These are phyloP conservation scores for Fregetta grallaria DNA, from an alignment of 2,113 vertebrate genomes.

Conservation along the genomic window DNA sequence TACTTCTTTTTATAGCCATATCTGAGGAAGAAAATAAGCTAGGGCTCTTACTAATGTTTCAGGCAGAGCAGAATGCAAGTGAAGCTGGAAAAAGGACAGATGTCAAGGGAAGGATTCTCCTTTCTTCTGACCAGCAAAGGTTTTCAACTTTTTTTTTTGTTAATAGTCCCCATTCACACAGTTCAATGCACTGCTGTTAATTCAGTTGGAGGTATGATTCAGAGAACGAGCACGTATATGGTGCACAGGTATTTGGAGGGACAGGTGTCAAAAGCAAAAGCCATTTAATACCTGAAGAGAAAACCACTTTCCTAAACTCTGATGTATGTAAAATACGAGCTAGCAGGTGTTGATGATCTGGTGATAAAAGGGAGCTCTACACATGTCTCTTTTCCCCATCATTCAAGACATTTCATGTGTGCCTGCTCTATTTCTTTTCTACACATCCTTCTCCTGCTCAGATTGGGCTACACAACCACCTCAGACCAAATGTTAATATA, in stretches of 20 bases:
- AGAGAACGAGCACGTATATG: neutral
- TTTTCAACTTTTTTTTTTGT: neutral
- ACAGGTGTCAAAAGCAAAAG: neutral
- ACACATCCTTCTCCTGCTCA: neutral
- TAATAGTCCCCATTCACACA: neutral
- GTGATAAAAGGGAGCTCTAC: neutral
- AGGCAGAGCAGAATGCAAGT: conserved; percentile 78
- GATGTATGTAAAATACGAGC: neutral
- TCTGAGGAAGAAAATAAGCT: conserved; percentile 87
- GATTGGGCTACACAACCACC: neutral
- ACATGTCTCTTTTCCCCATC: neutral
- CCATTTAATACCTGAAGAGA: neutral
- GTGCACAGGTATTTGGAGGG: neutral
- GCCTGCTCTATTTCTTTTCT: neutral
- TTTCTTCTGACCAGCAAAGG: conserved; percentile 84
- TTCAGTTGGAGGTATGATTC: neutral
- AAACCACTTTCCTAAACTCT: neutral
- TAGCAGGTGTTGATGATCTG: neutral
- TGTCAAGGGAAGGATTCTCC: conserved; percentile 82
- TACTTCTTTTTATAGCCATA: conserved; percentile 60
- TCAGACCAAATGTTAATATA: fast-evolving
- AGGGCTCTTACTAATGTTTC: conserved; percentile 81
- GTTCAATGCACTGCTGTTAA: neutral
- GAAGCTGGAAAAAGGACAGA: conserved; percentile 84
- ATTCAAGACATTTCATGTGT: neutral